Evolutionary conservation across 2,797 vertebrate genomes (phyloP).

Genomic region (Menidia menidia): DNA sequence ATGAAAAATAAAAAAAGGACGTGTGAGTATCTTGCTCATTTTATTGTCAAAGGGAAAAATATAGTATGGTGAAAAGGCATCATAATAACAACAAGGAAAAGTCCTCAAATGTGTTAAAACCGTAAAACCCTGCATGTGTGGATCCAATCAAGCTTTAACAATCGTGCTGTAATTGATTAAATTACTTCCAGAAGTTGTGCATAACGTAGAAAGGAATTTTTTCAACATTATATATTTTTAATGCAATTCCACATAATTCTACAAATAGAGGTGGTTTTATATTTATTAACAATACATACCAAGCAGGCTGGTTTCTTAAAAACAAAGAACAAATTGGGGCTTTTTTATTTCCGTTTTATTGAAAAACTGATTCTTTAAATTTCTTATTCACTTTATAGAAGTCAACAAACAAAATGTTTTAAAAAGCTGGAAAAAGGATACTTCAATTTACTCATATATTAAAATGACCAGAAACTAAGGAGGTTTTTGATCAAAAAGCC

Average conservation of each 20-base stretch:
- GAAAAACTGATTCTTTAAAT: background rate
- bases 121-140: constrained; percentile 55
- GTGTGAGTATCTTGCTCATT: background rate
- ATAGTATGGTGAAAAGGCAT: constrained; percentile 25
- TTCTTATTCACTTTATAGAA: background rate
- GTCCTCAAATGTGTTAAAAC: constrained; percentile 43
- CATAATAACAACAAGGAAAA: constrained; percentile 37
- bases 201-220: constrained; percentile 29
- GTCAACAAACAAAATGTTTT: background rate
- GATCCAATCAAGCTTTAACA: constrained; percentile 55
- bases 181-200: constrained; percentile 62
- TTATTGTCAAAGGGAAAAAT: background rate
- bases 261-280: background rate
- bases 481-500: background rate
- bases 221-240: background rate
- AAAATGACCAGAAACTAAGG: background rate
- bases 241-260: background rate
- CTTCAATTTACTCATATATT: constrained; percentile 1
- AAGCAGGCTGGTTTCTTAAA: background rate
- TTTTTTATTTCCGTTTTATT: background rate
- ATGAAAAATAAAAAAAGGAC: constrained; percentile 6
- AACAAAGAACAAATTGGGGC: background rate
- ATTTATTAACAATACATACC: background rate
- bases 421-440: background rate
- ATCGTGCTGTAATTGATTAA: constrained; percentile 54